Conservation (phyloP, 2,888 invertebrate species). For the Macaria liturata region DNA sequence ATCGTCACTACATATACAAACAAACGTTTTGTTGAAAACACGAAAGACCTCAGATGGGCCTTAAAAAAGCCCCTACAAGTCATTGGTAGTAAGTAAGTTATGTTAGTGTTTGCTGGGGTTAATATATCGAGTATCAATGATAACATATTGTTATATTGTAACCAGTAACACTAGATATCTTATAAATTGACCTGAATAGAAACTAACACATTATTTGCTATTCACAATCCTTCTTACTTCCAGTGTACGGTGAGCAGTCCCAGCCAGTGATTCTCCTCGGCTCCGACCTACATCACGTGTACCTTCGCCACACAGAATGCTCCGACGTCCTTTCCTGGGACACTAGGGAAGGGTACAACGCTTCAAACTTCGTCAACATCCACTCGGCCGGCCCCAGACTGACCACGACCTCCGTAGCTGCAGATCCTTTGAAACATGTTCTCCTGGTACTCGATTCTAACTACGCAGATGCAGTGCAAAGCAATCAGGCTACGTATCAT, state of each 20-base stretch:
- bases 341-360: slow-evolving; percentile 64
- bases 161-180: too few relatives aligned
- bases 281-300: slow-evolving; percentile 53
- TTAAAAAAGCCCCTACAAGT: too few relatives aligned
- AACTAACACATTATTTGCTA: too few relatives aligned
- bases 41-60: too few relatives aligned
- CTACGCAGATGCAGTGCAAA: slow-evolving; percentile 83
- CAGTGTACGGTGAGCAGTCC: slow-evolving; percentile 58
- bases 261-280: slow-evolving; percentile 59
- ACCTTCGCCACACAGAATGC: slow-evolving; percentile 81
- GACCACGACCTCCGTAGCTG: slow-evolving; percentile 81
- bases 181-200: too few relatives aligned
- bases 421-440: slow-evolving; percentile 75
- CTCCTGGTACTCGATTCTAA: slow-evolving; percentile 85
- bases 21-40: too few relatives aligned
- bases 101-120: too few relatives aligned
- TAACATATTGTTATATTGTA: too few relatives aligned
- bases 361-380: slow-evolving; percentile 70
- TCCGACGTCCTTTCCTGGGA: slow-evolving; percentile 85
- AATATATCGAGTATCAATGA: too few relatives aligned
- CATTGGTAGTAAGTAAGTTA: too few relatives aligned
- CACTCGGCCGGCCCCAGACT: slow-evolving; percentile 77
- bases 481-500: slow-evolving; percentile 62
- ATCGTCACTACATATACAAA: too few relatives aligned
- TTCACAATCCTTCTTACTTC: slow-evolving; percentile 26